Evolutionary conservation across 2,797 vertebrate species (phyloP), one percentile per base, ranked within the genome.

Genomic region (Limosa lapponica): DNA sequence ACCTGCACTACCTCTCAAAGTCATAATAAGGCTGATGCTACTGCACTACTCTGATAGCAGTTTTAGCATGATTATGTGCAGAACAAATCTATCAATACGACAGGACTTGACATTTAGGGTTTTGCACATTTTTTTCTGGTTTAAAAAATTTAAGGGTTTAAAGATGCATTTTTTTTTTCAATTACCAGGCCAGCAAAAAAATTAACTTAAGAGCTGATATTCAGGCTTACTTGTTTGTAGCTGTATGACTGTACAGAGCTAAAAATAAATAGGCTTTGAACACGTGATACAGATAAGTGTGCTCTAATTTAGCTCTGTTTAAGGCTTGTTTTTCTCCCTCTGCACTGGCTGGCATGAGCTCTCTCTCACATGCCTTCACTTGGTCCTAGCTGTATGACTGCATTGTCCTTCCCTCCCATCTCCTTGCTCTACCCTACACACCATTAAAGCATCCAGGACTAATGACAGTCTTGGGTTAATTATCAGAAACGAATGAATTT

Each of bases 231-330:
- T 95, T 89, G 22, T 90, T 87, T 72, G 52, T 59, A 87, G 52
- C 58, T 64, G 11, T 49, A 25, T 87, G 89, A 93, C 73, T 91
- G 75, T 43, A 84, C 37, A 77, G 58, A 86, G 49, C 87, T 93
- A 96, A 94, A 94, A 96, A 90, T 95, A 96, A 90, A 79, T 2
- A 28, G 48, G 57, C 41, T 91, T 93, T 77, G 80, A 89, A 30
- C 78, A 90, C 0, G 7, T 64, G 81, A 66, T 24, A 58, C 18
- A 87, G 88, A 87, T 62, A 84, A 93, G 41, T 15, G 41, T 93
- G 92, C 55, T 89, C 74, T 84, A 77, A 89, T 94, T 89, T 82
- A 95, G 67, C 62, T 92, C 71, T 89, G 32, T 82, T 89, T 57
- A 37, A 66, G 51, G 13, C 41, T 91, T 89, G 20, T 48, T 95